These are phyloP conservation scores for Oryzias melastigma DNA, from an alignment of 2,113 vertebrate genomes.

Conservation along the genomic window DNA sequence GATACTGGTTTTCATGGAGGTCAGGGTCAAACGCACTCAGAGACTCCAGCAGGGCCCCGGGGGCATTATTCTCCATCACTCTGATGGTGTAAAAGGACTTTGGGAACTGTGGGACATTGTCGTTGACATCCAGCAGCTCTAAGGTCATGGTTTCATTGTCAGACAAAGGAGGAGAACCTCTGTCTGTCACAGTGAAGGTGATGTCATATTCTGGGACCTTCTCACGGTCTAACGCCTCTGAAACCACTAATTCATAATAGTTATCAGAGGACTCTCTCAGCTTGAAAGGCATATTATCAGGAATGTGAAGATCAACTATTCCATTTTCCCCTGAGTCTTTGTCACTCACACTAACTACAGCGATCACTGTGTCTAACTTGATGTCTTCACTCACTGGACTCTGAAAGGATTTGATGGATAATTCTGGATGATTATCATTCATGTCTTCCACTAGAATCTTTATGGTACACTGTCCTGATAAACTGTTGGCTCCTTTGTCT, in stretches of 20 bases:
- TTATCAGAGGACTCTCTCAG: conserved; percentile 57
- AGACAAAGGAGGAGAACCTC: conserved; percentile 60
- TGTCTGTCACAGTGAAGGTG: conserved; percentile 60
- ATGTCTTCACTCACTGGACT: conserved; percentile 69
- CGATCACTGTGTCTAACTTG: conserved; percentile 50
- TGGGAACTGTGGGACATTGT: conserved; percentile 67
- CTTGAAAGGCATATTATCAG: conserved; percentile 57
- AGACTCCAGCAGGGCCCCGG: conserved; percentile 62
- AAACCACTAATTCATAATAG: conserved; percentile 59
- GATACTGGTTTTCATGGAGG: conserved; percentile 79
- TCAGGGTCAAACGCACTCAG: conserved; percentile 69
- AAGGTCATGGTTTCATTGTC: conserved; percentile 61
- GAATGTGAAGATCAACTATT: conserved; percentile 51
- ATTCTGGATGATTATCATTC: conserved; percentile 74
- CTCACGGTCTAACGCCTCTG: conserved; percentile 64
- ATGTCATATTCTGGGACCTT: conserved; percentile 64
- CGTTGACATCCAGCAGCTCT: conserved; percentile 65
- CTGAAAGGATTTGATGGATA: conserved; percentile 71
- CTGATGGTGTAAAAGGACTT: conserved; percentile 61
- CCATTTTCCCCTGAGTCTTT: conserved; percentile 71
- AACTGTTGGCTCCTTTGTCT: conserved; percentile 56
- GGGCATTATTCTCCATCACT: conserved; percentile 74
- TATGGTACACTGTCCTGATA: conserved; percentile 69
- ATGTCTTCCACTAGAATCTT: conserved; percentile 69
- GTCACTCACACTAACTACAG: conserved; percentile 72